These are phyloP conservation scores for Drosophila siamana DNA, from an alignment of 2,888 invertebrate genomes.

Conservation along the genomic window DNA sequence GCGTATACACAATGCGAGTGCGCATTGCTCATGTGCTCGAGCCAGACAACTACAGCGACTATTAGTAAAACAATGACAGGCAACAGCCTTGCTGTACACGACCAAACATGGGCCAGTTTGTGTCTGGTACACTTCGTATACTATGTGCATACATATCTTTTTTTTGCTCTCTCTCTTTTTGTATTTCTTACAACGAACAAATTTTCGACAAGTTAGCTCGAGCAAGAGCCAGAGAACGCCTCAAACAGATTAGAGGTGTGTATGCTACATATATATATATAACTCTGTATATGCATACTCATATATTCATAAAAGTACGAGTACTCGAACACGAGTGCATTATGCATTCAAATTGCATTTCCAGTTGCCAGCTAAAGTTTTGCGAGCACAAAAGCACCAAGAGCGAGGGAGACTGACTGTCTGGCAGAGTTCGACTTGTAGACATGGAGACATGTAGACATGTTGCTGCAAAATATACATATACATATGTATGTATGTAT, in stretches of 20 bases:
- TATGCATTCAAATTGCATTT: conserved; percentile 65
- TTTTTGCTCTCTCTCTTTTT: conserved; percentile 9
- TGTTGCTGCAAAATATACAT: conserved; percentile 42
- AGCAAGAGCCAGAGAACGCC: conserved; percentile 44
- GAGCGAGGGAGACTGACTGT: conserved; percentile 29
- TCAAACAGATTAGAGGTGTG: conserved; percentile 53
- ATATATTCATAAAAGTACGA: background rate
- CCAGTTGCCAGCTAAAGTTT: conserved; percentile 55
- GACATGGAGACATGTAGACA: conserved; percentile 55
- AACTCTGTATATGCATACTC: background rate
- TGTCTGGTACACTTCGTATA: conserved; percentile 44
- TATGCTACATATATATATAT: conserved; percentile 31
- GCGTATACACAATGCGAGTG: conserved; percentile 58
- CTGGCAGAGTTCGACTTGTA: conserved; percentile 47
- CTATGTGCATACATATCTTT: conserved; percentile 29
- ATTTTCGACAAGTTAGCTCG: conserved; percentile 76
- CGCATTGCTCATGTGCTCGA: conserved; percentile 40
- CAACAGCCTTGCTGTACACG: conserved; percentile 75
- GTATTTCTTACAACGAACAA: conserved; percentile 55
- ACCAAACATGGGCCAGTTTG: conserved; percentile 73
- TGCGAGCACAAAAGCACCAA: background rate
- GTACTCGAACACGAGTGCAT: conserved; percentile 39
- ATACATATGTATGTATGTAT: conserved; percentile 1
- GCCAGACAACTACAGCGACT: conserved; percentile 72
- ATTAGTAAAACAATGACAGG: conserved; percentile 78